Evolutionary conservation across 2,797 vertebrate species (phyloP), one percentile per base, ranked within the genome.

Genomic region (Ceyx erithaca): DNA sequence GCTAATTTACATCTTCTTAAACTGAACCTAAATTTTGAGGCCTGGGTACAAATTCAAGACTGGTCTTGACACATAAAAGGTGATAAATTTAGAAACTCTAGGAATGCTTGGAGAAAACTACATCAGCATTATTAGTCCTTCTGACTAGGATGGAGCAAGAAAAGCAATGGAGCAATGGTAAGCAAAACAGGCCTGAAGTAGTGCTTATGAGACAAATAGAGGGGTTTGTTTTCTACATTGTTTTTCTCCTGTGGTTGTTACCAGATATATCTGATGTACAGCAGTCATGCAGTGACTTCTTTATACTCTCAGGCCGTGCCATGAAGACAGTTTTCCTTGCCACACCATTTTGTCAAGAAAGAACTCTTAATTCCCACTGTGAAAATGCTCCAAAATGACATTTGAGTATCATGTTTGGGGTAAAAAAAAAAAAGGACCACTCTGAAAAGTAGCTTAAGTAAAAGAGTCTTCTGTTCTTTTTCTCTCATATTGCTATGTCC

Each of bases 341-440:
- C n/a, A 40, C 5, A 18, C 5, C 12, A 10, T 40, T 73, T 72
- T 82, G 17, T 22, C 22, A n/a, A 11, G 61, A 18, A 57, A 51
- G 15, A 17, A 16, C 9, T 43, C 20, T 30, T 49, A 55, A 57
- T 20, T 5, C 6, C 25, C 7, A 3, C 7, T 51, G 37, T 72
- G 66, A 78, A 71, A 67, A 49, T 63, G 23, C 25, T 62, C 21
- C 12, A 52, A 51, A 72, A 8, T 49, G 17, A 43, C 8, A 20
- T 43, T 11, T 71, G 22, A 37, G 14, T 4, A 13, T 4, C 1
- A 5, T 0, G 0, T 66, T 25, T 66, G 33, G 13, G 52, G 3
- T n/a, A 46, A 67, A 37, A 37, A 37, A 40, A 33, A 58, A 67
- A 85, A 71, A 14, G 1, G 15, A 66, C 4, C 26, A 71, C 12